Evolutionary conservation across 2,888 invertebrate species (phyloP).

Genomic region (Leptinotarsa juncta): DNA sequence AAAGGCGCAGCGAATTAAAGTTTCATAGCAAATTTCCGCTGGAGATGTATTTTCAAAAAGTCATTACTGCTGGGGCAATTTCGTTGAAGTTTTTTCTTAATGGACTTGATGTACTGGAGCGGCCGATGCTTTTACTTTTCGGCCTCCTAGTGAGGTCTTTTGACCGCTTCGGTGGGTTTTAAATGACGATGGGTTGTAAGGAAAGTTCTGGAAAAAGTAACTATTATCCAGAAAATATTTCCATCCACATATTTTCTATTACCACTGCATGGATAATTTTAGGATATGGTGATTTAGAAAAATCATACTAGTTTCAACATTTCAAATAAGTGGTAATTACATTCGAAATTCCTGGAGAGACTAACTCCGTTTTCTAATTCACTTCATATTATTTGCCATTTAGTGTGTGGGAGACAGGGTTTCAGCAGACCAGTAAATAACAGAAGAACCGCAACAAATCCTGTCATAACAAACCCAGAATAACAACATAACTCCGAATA

Average conservation of each 20-base stretch:
- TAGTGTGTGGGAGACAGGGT: too few relatives aligned
- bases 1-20: neutral
- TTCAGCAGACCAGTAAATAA: neutral
- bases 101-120: neutral
- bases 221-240: too few relatives aligned
- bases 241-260: too few relatives aligned
- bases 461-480: constrained; percentile 24
- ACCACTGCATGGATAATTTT: too few relatives aligned
- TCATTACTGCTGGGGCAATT: constrained; percentile 1
- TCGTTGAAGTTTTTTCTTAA: neutral
- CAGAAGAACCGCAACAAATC: neutral
- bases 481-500: constrained; percentile 35
- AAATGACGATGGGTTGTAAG: too few relatives aligned
- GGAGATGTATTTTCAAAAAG: neutral
- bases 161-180: neutral
- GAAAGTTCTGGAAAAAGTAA: too few relatives aligned
- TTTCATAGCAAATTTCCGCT: neutral
- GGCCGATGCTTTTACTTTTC: neutral
- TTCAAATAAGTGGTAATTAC: too few relatives aligned
- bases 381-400: too few relatives aligned
- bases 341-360: too few relatives aligned
- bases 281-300: too few relatives aligned
- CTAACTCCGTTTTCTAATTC: too few relatives aligned
- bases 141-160: neutral
- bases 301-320: too few relatives aligned